phyloP scores from a whole-genome alignment of 2,888 invertebrate species.

The Vannuccia rotundouncinata region DNA sequence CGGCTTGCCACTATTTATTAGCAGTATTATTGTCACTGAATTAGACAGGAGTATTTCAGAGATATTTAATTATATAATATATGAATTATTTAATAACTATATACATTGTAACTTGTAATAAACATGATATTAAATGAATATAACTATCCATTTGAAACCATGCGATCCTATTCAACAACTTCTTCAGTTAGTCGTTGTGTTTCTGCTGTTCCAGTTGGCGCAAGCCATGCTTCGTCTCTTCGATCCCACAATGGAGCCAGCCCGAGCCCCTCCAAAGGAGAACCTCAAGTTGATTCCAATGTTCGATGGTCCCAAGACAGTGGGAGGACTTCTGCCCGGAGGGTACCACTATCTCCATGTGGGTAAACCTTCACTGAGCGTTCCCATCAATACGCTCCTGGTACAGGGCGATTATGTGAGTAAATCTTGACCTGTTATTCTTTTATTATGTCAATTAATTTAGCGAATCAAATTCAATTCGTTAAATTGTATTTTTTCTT shows the following conservation, averaged over 20 bases:
- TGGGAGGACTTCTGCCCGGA: conserved; percentile 51
- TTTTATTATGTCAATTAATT: not conserved
- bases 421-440: not conserved
- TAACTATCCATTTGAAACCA: too few relatives aligned
- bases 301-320: conserved; percentile 53
- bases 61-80: not conserved
- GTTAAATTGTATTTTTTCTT: not conserved
- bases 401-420: conserved; percentile 24
- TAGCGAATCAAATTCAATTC: not conserved
- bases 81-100: not conserved
- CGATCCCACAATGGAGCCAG: conserved; percentile 52
- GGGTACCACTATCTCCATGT: conserved; percentile 53
- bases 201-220: conserved; percentile 48
- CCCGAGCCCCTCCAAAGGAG: conserved; percentile 47
- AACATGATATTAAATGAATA: too few relatives aligned
- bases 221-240: conserved; percentile 53
- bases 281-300: conserved; percentile 54
- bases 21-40: too few relatives aligned
- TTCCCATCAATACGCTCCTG: conserved; percentile 43
- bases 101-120: not conserved
- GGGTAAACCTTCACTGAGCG: conserved; percentile 49
- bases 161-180: too few relatives aligned
- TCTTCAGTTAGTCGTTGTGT: too few relatives aligned
- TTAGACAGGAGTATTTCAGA: too few relatives aligned
- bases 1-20: too few relatives aligned